Evolutionary conservation across 2,797 vertebrate species (phyloP).

Genomic region (Epinephelus malabaricus): DNA sequence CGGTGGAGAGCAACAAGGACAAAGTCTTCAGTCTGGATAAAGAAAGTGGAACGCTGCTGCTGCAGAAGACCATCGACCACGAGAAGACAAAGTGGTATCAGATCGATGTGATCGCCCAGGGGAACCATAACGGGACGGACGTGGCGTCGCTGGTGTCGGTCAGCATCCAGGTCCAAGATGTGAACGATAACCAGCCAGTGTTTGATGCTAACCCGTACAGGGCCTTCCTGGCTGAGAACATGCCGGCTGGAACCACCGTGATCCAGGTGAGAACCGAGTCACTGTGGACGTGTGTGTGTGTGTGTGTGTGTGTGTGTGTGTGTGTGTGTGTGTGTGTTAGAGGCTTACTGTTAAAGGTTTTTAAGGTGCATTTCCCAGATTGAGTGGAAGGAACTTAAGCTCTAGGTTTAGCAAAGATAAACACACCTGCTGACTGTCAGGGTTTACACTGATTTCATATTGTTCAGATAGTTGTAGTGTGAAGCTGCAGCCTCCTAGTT

Average conservation of each 20-base stretch:
- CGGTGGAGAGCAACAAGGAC: conserved; percentile 94
- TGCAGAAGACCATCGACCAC: conserved; percentile 94
- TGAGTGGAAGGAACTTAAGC: no score
- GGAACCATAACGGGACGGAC: conserved; percentile 91
- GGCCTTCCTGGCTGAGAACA: conserved; percentile 95
- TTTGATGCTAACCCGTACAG: conserved; percentile 96
- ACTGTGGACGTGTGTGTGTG: not conserved
- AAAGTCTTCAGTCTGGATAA: conserved; percentile 91
- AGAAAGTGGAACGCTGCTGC: conserved; percentile 90
- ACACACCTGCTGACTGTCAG: no score
- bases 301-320: no score
- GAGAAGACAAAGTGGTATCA: conserved; percentile 98
- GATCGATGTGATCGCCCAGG: conserved; percentile 94
- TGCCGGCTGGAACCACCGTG: conserved; percentile 94
- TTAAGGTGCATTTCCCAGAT: no score
- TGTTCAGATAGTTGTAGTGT: no score
- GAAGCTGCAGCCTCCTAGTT: no score
- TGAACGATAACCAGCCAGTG: conserved; percentile 96
- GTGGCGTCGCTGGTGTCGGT: conserved; percentile 94
- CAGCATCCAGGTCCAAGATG: conserved; percentile 95
- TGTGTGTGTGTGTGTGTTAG: no score
- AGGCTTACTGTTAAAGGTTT: no score
- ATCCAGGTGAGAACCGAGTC: conserved; percentile 86
- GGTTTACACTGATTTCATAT: no score
- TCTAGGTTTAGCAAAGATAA: no score